phyloP scores from a whole-genome alignment of 1,140 invertebrate genomes.

The Trichomalopsis sarcophagae region DNA sequence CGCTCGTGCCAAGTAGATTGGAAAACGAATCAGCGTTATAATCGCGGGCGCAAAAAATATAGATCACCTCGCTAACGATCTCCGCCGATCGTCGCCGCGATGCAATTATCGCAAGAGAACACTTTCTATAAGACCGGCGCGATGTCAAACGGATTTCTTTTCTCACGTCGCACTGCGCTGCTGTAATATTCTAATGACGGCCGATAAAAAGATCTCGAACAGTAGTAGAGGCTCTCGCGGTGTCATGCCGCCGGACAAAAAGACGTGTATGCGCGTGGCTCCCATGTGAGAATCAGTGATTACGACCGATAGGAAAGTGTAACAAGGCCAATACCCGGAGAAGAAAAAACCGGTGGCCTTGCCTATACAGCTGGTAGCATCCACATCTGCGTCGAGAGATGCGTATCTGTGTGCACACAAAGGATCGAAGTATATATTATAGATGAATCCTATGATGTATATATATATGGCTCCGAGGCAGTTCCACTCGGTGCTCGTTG shows the following conservation, averaged over 20 bases:
- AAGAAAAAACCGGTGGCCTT: neutral
- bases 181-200: neutral
- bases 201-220: neutral
- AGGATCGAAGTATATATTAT: neutral
- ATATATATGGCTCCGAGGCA: neutral
- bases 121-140: neutral
- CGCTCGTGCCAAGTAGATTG: too few relatives aligned
- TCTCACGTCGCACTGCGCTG: neutral
- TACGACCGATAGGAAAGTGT: slow-evolving; percentile 39
- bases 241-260: neutral
- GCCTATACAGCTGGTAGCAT: neutral
- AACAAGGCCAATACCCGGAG: slow-evolving; percentile 30
- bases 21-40: neutral
- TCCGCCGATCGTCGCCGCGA: neutral
- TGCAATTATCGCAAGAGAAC: neutral
- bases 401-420: neutral
- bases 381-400: neutral
- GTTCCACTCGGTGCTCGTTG: slow-evolving; percentile 32
- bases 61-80: neutral
- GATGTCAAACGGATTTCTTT: neutral
- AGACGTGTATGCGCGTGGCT: neutral
- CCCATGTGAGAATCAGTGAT: neutral
- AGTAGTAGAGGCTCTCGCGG: too few relatives aligned
- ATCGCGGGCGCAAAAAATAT: neutral
- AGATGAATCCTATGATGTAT: slow-evolving; percentile 15